Conservation (phyloP, 2,113 vertebrate species). For the Aphyosemion australe region DNA sequence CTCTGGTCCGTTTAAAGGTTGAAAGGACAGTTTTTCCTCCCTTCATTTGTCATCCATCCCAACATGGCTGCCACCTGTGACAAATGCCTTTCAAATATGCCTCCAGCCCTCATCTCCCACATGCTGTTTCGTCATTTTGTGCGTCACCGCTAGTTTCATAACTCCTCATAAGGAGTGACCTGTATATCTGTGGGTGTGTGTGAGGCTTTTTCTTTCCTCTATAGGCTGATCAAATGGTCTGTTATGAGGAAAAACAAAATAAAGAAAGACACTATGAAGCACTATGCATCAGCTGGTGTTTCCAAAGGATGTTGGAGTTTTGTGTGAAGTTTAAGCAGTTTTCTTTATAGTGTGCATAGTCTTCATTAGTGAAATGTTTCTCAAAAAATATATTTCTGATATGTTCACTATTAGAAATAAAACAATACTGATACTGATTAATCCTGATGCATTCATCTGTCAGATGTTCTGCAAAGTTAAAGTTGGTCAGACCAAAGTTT, state of each 20-base stretch:
- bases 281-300: background rate
- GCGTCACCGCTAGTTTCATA: slow-evolving; percentile 58
- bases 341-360: background rate
- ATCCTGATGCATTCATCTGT: too few relatives aligned
- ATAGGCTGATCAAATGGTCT: background rate
- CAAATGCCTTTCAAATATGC: slow-evolving; percentile 34
- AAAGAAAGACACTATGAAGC: background rate
- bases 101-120: slow-evolving; percentile 43
- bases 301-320: too few relatives aligned
- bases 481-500: too few relatives aligned
- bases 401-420: too few relatives aligned
- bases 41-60: slow-evolving; percentile 27
- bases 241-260: background rate
- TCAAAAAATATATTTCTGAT: background rate
- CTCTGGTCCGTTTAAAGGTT: background rate
- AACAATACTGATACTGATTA: too few relatives aligned
- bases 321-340: too few relatives aligned
- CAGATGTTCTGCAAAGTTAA: too few relatives aligned
- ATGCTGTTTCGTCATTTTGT: slow-evolving; percentile 58
- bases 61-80: slow-evolving; percentile 40
- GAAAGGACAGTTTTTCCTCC: slow-evolving; percentile 27
- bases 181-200: slow-evolving; percentile 10
- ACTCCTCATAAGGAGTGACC: slow-evolving; percentile 37
- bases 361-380: background rate
- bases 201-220: slow-evolving; percentile 1